These are phyloP conservation scores for Megalurothrips usitatus DNA, from an alignment of 2,888 invertebrate genomes.

Conservation along the genomic window DNA sequence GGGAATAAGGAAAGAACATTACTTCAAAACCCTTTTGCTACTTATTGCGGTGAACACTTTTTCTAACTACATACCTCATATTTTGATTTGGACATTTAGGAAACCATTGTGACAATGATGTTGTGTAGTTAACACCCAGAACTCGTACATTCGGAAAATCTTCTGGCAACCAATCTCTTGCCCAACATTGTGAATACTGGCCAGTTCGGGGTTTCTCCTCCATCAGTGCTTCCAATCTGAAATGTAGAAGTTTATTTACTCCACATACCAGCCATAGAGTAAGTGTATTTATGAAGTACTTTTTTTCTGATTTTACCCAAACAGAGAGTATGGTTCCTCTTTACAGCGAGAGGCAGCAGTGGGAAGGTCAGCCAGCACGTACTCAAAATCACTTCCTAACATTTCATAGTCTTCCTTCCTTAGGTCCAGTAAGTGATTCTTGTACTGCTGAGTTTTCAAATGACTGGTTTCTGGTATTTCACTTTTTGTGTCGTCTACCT, in stretches of 20 bases:
- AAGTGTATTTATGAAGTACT: slow-evolving; percentile 6
- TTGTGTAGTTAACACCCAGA: slow-evolving; percentile 84
- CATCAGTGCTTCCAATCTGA: slow-evolving; percentile 37
- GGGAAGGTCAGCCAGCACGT: slow-evolving; percentile 63
- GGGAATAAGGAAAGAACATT: neutral
- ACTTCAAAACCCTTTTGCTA: neutral
- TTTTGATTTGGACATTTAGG: slow-evolving; percentile 61
- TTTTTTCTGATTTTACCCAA: slow-evolving; percentile 44
- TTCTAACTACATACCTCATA: slow-evolving; percentile 43
- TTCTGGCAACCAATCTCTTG: slow-evolving; percentile 85
- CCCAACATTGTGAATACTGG: slow-evolving; percentile 76
- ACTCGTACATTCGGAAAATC: slow-evolving; percentile 72
- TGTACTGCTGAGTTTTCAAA: slow-evolving; percentile 46
- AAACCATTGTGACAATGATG: slow-evolving; percentile 77
- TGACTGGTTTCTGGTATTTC: slow-evolving; percentile 37
- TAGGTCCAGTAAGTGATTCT: slow-evolving; percentile 54
- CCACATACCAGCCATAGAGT: neutral
- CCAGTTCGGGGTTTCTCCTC: slow-evolving; percentile 41
- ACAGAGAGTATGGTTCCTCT: slow-evolving; percentile 51
- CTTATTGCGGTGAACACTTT: neutral
- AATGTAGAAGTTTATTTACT: neutral
- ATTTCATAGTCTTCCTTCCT: slow-evolving; percentile 45
- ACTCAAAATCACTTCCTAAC: slow-evolving; percentile 52
- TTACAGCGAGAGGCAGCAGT: slow-evolving; percentile 48
- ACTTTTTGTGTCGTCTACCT: neutral